Evolutionary conservation across 2,888 invertebrate species (phyloP), one percentile per base, ranked within the genome.

Genomic region (Hylaea fasciaria): DNA sequence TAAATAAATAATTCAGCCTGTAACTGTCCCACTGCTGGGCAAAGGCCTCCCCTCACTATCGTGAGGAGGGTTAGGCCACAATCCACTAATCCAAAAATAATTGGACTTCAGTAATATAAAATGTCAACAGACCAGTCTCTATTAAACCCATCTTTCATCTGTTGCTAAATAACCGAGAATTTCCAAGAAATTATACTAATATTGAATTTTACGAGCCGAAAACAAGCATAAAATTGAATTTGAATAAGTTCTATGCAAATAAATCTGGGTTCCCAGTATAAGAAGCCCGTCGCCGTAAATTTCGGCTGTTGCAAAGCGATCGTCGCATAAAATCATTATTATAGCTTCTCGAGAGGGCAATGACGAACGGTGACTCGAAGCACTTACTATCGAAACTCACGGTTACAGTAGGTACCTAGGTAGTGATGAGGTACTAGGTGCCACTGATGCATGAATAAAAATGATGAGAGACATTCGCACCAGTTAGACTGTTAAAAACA

Each of bases 261-360:
- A 69, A 57, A 52, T 65, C 22, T 41, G 55, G 37, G 57, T 66
- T 74, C 70, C 70, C 69, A 68, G 70, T 75, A 62, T 69, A 68
- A 68, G 67, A 58, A 62, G 69, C 62, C 53, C 45, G 71, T 37
- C 45, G 53, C 73, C 74, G 78, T 85, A 83, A 85, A 84, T 85
- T 80, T 77, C 65, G 80, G 72, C 66, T 68, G 67, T 71, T 71
- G 47, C 53, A 70, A 74, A 78, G 69, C 70, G 68, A 70, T 65
- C 66, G 71, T 76, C 78, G 74, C 29, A 77, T 79, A 80, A 78
- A 78, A 73, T 74, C 78, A 73, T 81, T 81, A 78, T 79, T 71
- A 73, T 59, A 64, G 62, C 62, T 65, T 67, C 71, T 69, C 65
- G 56, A 51, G 58, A 56, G 52, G 57, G 57, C 55, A 50, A 50